A percentile compares a stretch with the other conserved stretches of the same genome.
Evolutionary conservation across 1,140 invertebrate species (phyloP).

Genomic region (Pararge aegeria): DNA sequence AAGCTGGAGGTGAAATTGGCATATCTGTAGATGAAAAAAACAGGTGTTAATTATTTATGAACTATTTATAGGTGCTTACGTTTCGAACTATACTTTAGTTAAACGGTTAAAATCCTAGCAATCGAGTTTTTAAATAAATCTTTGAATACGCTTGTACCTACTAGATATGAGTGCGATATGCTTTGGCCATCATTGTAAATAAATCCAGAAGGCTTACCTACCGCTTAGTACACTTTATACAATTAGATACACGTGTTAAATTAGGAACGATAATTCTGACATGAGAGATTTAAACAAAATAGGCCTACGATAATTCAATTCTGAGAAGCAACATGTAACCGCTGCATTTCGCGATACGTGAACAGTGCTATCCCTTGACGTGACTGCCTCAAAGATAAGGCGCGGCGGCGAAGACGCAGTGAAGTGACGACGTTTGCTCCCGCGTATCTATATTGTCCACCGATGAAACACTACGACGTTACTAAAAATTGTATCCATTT

Average conservation of each 20-base stretch:
- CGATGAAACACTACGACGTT: background rate
- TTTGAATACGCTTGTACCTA: conserved; percentile 48
- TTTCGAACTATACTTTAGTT: conserved; percentile 37
- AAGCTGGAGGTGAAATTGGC: background rate
- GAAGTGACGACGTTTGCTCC: background rate
- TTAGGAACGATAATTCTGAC: conserved; percentile 26
- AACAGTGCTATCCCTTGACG: background rate
- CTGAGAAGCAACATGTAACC: conserved; percentile 13
- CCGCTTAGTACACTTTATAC: conserved; percentile 63
- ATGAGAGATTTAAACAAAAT: conserved; percentile 32
- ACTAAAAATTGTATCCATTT: background rate
- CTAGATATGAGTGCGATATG: conserved; percentile 34
- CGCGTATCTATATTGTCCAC: background rate
- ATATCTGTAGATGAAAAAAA: background rate
- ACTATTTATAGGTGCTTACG: conserved; percentile 46
- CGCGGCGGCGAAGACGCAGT: background rate
- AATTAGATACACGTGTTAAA: conserved; percentile 55
- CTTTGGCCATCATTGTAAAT: conserved; percentile 47
- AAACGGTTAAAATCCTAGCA: conserved; percentile 32
- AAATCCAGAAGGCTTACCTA: conserved; percentile 52
- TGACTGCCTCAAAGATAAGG: conserved; percentile 7
- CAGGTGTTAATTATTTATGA: conserved; percentile 23
- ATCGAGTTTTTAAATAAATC: conserved; percentile 32
- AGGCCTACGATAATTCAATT: conserved; percentile 39
- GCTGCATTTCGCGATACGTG: background rate